Base-by-base conservation (phyloP, 2,888 invertebrate genomes). In the Noctua fimbriata region DNA sequence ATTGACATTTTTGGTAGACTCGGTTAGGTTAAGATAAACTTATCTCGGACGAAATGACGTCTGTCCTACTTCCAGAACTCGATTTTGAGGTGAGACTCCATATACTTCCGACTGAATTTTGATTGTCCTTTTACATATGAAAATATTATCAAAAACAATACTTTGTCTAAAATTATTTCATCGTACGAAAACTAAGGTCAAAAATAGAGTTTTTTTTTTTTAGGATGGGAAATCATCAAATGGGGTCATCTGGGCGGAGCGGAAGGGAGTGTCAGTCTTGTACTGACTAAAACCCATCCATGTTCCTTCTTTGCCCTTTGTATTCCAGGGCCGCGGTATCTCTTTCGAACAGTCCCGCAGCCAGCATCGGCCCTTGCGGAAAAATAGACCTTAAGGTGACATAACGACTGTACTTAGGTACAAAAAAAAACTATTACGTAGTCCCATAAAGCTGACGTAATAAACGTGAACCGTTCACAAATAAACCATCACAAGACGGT, bases 381-480 rank as follows among this genome's bases (percentile, higher is more conserved):
- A n/a, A n/a, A n/a, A 44, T 24, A 36, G 32, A 63, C 32, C 63
- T 63, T 28, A 60, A 16, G 49, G 18, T 49, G 28, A 63, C 28
- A 32, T 32, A 63, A 63, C 28, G 60, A 16, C 28, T 63, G 16
- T 36, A 67, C 14, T 18, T 32, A n/a, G 5, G 2, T n/a, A 32
- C 32, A 55, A 32, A 52, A 52, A 78, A 76, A 65, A 16, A 5
- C 69, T 72, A 84, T 69, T 21, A 55, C 49, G 9, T 18, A 41
- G 65, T 5, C 10, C 21, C 36, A 28, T 69, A 49, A 28, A 72
- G n/a, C 44, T 58, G n/a, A 12, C 12, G 41, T 84, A 84, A 69
- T 70, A 81, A 58, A 85, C 66, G 55, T 52, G 72, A 58, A 55
- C 58, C 63, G 60, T 71, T 47, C 78, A 65, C 47, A 78, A 69